These are phyloP conservation scores for Sakesphorus luctuosus DNA, from an alignment of 2,113 vertebrate species.

Conservation along the genomic window DNA sequence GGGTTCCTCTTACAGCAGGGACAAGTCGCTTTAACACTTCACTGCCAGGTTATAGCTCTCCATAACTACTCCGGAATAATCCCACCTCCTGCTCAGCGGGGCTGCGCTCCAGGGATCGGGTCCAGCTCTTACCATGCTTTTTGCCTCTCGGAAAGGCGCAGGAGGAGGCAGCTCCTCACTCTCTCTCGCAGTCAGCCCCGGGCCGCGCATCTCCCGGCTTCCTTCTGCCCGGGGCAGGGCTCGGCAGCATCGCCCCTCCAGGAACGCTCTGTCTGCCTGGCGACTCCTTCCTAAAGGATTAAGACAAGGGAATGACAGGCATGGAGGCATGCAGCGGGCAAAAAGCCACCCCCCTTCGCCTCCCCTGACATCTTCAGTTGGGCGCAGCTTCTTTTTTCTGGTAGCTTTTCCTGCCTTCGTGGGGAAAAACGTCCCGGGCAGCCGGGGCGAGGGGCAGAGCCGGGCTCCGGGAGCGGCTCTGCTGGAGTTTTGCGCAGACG, in stretches of 20 bases:
- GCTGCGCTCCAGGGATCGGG: background rate
- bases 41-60: conserved; percentile 9
- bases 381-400: background rate
- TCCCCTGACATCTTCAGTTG: background rate
- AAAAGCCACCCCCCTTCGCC: background rate
- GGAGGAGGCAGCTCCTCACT: conserved; percentile 13
- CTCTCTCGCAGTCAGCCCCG: conserved; percentile 17
- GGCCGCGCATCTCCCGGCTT: conserved; percentile 37
- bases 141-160: background rate
- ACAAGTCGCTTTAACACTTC: background rate
- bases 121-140: background rate
- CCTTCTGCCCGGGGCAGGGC: conserved; percentile 48
- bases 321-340: background rate
- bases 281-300: conserved; percentile 51
- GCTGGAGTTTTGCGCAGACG: background rate
- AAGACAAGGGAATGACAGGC: conserved; percentile 34
- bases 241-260: conserved; percentile 48
- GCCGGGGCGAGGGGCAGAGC: background rate
- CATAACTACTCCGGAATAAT: conserved; percentile 24
- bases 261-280: background rate
- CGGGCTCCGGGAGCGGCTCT: background rate
- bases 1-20: background rate
- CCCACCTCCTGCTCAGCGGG: conserved; percentile 38
- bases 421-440: background rate
- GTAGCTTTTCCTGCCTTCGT: background rate